Percentiles rank a stretch among this genome's conserved stretches.
Conservation (phyloP, 2,113 vertebrate species). For the Nanorana parkeri region DNA sequence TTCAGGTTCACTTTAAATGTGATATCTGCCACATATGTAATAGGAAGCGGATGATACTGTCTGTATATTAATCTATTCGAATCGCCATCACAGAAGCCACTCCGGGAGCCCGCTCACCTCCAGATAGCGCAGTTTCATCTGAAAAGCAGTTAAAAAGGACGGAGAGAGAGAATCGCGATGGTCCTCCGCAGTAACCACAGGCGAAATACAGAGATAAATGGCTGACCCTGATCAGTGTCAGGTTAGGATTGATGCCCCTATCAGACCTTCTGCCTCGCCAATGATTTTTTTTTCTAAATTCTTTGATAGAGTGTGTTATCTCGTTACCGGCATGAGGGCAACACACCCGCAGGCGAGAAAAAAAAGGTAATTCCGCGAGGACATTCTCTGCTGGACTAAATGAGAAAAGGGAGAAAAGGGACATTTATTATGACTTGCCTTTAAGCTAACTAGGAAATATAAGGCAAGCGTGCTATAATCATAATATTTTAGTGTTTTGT, state of each 20-base stretch:
- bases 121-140: constrained; percentile 78
- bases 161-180: constrained; percentile 85
- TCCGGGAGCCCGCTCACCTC: constrained; percentile 67
- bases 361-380: constrained; percentile 96
- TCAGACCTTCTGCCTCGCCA: constrained; percentile 96
- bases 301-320: constrained; percentile 99
- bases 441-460: constrained; percentile 70
- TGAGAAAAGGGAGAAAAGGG: constrained; percentile 82
- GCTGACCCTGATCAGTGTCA: constrained; percentile 95
- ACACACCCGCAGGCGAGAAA: constrained; percentile 84
- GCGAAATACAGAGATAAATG: constrained; percentile 98
- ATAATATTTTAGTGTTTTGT: no score
- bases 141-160: constrained; percentile 88
- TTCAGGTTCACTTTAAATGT: no score
- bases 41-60: neutral
- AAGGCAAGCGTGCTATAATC: constrained; percentile 47
- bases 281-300: constrained; percentile 97
- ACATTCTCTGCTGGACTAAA: constrained; percentile 94
- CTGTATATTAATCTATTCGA: neutral
- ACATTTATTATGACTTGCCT: constrained; percentile 74
- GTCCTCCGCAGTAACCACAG: constrained; percentile 89
- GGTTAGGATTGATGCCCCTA: constrained; percentile 99
- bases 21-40: neutral
- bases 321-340: constrained; percentile 98
- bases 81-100: constrained; percentile 46